phyloP scores from a whole-genome alignment of 2,113 vertebrate genomes.

The Hydrolagus affinis region DNA sequence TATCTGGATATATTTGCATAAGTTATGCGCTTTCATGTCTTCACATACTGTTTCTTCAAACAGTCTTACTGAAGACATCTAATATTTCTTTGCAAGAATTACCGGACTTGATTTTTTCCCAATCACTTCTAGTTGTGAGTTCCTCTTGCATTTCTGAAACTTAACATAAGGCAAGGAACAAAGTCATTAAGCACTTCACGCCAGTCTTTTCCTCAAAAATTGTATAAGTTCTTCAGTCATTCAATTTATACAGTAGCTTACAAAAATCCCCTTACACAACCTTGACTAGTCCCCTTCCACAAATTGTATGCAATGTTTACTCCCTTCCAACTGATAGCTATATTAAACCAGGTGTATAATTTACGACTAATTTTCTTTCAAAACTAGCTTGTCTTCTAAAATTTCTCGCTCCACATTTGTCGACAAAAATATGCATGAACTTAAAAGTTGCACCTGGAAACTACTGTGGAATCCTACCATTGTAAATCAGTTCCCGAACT shows the following conservation, averaged over 20 bases:
- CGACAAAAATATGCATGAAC: background rate
- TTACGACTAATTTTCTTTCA: background rate
- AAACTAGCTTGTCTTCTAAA: background rate
- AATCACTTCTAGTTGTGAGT: no score
- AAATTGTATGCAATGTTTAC: background rate
- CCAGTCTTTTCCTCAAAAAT: background rate
- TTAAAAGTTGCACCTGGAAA: background rate
- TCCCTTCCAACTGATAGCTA: background rate
- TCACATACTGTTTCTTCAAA: background rate
- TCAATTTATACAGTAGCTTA: background rate
- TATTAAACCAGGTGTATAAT: background rate
- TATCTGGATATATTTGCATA: conserved; percentile 13
- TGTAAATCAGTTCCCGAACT: background rate
- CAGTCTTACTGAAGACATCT: background rate
- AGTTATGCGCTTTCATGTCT: background rate
- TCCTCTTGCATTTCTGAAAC: background rate
- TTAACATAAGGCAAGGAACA: background rate
- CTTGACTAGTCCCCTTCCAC: background rate
- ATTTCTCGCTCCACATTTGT: background rate
- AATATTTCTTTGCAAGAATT: background rate
- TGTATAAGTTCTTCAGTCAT: background rate
- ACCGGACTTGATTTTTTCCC: background rate
- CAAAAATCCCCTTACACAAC: background rate
- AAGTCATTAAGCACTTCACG: background rate
- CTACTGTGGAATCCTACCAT: background rate